Base-by-base conservation (phyloP, 2,113 vertebrate species). In the Dasyurus viverrinus region DNA sequence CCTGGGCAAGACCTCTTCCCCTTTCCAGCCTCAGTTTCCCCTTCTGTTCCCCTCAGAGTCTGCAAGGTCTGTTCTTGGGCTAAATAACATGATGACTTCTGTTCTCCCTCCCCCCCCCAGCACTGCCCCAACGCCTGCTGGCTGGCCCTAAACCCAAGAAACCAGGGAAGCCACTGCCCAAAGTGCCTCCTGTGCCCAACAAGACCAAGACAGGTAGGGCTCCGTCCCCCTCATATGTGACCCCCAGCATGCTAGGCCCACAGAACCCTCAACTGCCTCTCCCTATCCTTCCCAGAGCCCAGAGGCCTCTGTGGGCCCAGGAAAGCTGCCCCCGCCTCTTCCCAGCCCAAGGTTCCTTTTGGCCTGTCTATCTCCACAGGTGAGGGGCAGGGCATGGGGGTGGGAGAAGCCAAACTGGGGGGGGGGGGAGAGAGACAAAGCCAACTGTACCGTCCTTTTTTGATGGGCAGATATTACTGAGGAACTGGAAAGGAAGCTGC, bases 401-500 rank as follows among this genome's bases (percentile, higher is more conserved):
- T 42, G 68, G n/a, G n/a, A 84, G n/a, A 7, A 42, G 19, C 6
- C 48, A 52, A 16, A 68, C 2, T 26, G 6, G 27, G 46, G 42
- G 57, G 53, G n/a, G 2, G 14, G 23, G 84, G 1, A 22, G n/a
- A 1, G 36, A 36, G 8, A 1, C 6, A 19, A 46, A 30, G 0
- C n/a, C 12, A 36, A 0, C 1, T 4, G n/a, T 84, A 23, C 50
- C 50, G 2, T 54, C 26, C 7, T 48, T 53, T 60, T 0, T 26
- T 53, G 48, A 26, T 47, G 96, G 93, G 89, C 97, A 95, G 96
- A 91, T 0, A 47, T 99, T 19, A 97, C 95, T 0, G 98, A 99
- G 27, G 99, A 99, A 96, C 98, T 99, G 47, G 98, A 98, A 60
- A 53, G 60, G 2, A 98, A 97, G 55, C 53, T 99, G 10, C 95